These are phyloP conservation scores for Hyppa rectilinea DNA, from an alignment of 2,888 invertebrate species.

Conservation along the genomic window DNA sequence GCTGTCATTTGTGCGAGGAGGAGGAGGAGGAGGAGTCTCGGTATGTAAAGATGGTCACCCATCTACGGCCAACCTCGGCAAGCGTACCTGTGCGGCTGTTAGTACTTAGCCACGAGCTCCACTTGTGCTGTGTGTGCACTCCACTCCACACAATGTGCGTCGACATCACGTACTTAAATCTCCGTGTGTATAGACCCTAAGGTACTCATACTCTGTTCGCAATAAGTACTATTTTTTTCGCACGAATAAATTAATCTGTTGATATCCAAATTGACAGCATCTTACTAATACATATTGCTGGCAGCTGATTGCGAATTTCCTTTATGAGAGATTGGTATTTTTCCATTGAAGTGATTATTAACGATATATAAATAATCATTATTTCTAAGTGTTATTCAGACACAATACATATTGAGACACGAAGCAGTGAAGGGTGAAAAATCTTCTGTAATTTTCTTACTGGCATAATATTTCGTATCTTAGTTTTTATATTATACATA, in stretches of 20 bases:
- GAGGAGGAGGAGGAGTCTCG: no score
- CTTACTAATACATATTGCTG: slow-evolving; percentile 18
- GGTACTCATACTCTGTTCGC: not conserved
- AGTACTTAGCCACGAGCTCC: no score
- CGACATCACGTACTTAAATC: no score
- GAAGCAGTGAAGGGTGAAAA: not conserved
- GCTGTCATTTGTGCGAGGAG: no score
- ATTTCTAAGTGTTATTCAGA: not conserved
- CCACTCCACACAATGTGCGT: no score
- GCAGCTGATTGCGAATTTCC: slow-evolving; percentile 15
- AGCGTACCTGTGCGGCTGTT: no score
- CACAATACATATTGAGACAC: not conserved
- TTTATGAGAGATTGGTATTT: not conserved
- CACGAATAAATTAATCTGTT: slow-evolving; percentile 24
- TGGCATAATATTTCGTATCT: not conserved
- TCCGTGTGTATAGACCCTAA: no score
- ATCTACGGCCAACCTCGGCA: no score
- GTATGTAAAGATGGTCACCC: no score
- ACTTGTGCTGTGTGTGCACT: no score
- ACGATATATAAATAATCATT: not conserved
- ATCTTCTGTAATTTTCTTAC: not conserved
- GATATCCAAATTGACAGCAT: slow-evolving; percentile 7
- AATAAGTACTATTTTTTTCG: not conserved
- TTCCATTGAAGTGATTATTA: not conserved
- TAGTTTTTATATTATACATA: no score